Evolutionary conservation across 1,140 invertebrate genomes (phyloP).

Genomic region (Micrasema longulum): DNA sequence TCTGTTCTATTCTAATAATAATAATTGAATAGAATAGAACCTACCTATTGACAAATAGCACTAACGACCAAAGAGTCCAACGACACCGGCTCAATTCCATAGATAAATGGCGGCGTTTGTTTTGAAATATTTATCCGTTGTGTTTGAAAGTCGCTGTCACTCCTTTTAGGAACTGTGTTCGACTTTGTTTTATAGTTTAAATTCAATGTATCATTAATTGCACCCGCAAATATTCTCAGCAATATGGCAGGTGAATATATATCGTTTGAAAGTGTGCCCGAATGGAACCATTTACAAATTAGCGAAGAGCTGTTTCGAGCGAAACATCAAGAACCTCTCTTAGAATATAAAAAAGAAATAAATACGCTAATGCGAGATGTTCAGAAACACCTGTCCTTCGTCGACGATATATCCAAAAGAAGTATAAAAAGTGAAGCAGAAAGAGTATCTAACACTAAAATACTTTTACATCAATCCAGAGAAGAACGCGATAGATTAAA

Average conservation of each 20-base stretch:
- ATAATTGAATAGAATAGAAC: no score
- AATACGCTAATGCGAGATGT: slow-evolving; percentile 15
- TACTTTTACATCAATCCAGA: slow-evolving; percentile 20
- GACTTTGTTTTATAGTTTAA: no score
- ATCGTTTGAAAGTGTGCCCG: slow-evolving; percentile 12
- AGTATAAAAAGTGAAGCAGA: slow-evolving; percentile 26
- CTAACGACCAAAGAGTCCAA: no score
- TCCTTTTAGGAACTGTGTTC: no score
- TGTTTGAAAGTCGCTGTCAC: slow-evolving; percentile 26
- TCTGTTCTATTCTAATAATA: no score
- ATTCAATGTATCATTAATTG: no score
- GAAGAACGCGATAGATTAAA: slow-evolving; percentile 12
- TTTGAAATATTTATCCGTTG: slow-evolving; percentile 32
- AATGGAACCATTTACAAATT: slow-evolving; percentile 31
- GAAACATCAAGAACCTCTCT: slow-evolving; percentile 19
- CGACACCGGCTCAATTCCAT: background rate
- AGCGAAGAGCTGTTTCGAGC: slow-evolving; percentile 32
- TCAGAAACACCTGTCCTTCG: slow-evolving; percentile 16
- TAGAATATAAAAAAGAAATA: slow-evolving; percentile 32
- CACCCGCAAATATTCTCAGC: background rate
- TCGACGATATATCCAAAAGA: slow-evolving; percentile 17
- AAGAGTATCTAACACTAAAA: slow-evolving; percentile 28
- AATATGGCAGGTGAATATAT: slow-evolving; percentile 26
- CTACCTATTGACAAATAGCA: no score
- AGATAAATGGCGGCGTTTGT: slow-evolving; percentile 20